Conservation (phyloP, 2,797 vertebrate genomes). For the Malacoraja senta region DNA sequence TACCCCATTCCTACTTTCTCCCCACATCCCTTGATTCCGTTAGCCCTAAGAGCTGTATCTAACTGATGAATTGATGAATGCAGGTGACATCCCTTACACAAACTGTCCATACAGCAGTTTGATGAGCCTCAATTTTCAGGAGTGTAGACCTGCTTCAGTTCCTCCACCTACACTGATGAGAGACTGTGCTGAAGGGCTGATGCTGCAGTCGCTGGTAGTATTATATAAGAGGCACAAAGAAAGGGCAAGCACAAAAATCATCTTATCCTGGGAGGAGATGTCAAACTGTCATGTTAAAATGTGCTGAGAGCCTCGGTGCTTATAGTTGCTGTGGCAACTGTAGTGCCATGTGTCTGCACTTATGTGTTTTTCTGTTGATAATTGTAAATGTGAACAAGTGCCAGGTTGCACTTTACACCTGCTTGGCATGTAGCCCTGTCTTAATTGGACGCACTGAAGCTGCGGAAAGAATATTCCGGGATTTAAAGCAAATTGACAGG, state of each 20-base stretch:
- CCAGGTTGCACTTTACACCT: conserved; percentile 62
- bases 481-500: conserved; percentile 61
- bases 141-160: background rate
- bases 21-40: too few species aligned
- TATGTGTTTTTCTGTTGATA: conserved; percentile 59
- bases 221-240: background rate
- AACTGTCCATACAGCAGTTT: background rate
- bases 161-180: conserved; percentile 26
- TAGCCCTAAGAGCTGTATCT: too few species aligned
- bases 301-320: conserved; percentile 46
- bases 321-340: conserved; percentile 56
- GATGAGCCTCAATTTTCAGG: background rate
- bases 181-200: conserved; percentile 29
- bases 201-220: background rate
- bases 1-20: too few species aligned
- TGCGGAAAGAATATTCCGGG: conserved; percentile 61
- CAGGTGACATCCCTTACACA: background rate
- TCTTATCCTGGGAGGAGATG: conserved; percentile 49
- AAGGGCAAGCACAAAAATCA: conserved; percentile 43
- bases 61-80: background rate
- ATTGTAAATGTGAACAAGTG: conserved; percentile 62
- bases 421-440: conserved; percentile 56
- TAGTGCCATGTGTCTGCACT: conserved; percentile 54
- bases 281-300: conserved; percentile 57
- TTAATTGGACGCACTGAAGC: conserved; percentile 66